Base-by-base conservation (phyloP, 2,888 invertebrate species). In the Dinocampus coccinellae region DNA sequence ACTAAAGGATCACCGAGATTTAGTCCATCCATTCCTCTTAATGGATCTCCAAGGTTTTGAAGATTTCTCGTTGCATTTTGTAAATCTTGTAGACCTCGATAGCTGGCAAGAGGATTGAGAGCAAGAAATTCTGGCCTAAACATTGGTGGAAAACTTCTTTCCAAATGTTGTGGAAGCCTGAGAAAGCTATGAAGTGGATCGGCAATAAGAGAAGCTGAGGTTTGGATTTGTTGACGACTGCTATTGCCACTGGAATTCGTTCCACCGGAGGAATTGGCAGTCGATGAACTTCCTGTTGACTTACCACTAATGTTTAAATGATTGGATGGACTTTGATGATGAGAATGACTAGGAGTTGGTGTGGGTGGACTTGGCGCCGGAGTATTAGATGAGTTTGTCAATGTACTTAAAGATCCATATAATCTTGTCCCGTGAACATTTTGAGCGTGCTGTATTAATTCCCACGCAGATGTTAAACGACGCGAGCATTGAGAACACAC, bases 401-500 rank as follows among this genome's bases (percentile, higher is more conserved):
- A 84, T 69, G 85, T 82, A 24, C 87, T 84, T 33, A 88, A 88
- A 7, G 89, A 88, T 81, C 95, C 95, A 90, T 97, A 98, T 83
- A 98, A 95, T 88, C 96, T 95, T 75, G 98, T 93, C 22, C 97
- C 97, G 84, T 98, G 98, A 73, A 94, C 93, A 83, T 95, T 94
- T 88, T 98, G 98, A 33, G 95, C 97, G 88, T 98, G 98, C 86
- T 98, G 97, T 52, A 98, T 92, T 74, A 98, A 90, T 71, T 94
- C 91, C 98, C 98, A 98, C 7, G 98, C 97, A n/a, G 97, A 97
- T 80, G 93, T 93, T 80, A 96, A 92, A 63, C 95, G 93, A 76
- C 95, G 94, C 84, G 97, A 96, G 90, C 98, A 98, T 78, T 97
- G 97, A 60, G 94, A 95, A 85, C 98, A 98, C 78, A 96, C 94